A percentile compares a stretch with the other conserved stretches of the same genome.
These are phyloP conservation scores for Antigone vipio DNA, from an alignment of 2,113 vertebrate genomes.

Conservation along the genomic window DNA sequence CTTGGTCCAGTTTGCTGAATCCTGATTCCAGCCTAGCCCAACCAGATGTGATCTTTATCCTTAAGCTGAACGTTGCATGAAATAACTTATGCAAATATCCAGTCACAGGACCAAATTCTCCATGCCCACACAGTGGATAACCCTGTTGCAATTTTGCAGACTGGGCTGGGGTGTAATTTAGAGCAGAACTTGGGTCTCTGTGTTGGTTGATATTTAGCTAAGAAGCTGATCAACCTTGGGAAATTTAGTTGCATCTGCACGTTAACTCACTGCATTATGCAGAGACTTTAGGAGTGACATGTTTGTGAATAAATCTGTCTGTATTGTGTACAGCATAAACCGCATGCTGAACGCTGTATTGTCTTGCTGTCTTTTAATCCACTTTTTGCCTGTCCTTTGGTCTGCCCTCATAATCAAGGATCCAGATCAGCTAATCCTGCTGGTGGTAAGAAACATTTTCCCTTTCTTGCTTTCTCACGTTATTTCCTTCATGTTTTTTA, in stretches of 20 bases:
- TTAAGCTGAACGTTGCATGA: background rate
- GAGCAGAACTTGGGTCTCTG: background rate
- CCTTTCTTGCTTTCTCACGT: constrained; percentile 61
- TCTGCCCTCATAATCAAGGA: constrained; percentile 93
- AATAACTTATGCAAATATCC: background rate
- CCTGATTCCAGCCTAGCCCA: background rate
- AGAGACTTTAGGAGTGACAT: constrained; percentile 21
- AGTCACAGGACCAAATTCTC: background rate
- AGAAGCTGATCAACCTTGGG: background rate
- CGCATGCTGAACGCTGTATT: constrained; percentile 77
- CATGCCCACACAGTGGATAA: background rate
- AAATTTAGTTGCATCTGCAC: background rate
- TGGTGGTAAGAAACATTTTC: constrained; percentile 91
- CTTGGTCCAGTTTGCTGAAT: background rate
- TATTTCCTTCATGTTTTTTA: constrained; percentile 40
- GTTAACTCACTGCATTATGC: constrained; percentile 5
- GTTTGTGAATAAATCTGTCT: constrained; percentile 62
- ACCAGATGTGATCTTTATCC: background rate
- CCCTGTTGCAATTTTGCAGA: background rate
- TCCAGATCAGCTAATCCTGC: constrained; percentile 99
- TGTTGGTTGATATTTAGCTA: background rate
- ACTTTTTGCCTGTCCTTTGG: constrained; percentile 89
- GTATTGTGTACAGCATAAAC: constrained; percentile 53
- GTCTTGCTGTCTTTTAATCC: constrained; percentile 83
- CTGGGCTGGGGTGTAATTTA: background rate